Evolutionary conservation across 2,113 vertebrate species (phyloP), one percentile per base, ranked within the genome.

Genomic region (Stegostoma tigrinum): DNA sequence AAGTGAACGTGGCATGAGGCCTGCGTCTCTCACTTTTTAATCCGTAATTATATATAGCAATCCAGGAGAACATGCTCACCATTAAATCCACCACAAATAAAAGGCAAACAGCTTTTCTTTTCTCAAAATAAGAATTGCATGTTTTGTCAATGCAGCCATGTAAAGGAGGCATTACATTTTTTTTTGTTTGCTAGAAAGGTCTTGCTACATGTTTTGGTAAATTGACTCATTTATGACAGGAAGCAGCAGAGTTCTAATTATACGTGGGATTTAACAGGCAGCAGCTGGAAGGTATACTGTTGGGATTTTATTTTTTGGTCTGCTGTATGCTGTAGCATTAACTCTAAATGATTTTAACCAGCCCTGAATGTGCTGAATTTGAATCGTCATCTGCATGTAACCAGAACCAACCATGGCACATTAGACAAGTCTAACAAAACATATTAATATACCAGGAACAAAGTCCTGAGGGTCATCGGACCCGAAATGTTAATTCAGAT

Each of bases 21-120:
- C 64, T n/a, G 64, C 61, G 21, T 93, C 61, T 93, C 89, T 38
- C 64, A 64, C 61, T 66, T 93, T 93, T 61, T 93, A 93, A 66
- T 23, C 10, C n/a, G 17, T 19, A 93, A 61, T 38, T 93, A 66
- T 19, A 66, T 38, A 48, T 38, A 66, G 61, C 89, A 93, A 67
- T 67, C 89, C 34, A 93, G 17, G 34, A 93, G 89, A 90, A 93
- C 89, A 93, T 34, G 10, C 61, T 6, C 19, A 66, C 89, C n/a
- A 93, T 93, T 93, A 93, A 93, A 93, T 93, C 61, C 89, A 83
- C 42, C 80, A 38, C 34, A 66, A n/a, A 93, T 93, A 93, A 93
- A 91, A 93, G 55, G 38, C 87, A 90, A 91, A 80, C 34, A 38
- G 34, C 14, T 80, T 38, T 80, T 80, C 55, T 61, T 61, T 61